Evolutionary conservation across 2,113 vertebrate genomes (phyloP), one percentile per base, ranked within the genome.

Genomic region (Sander vitreus): DNA sequence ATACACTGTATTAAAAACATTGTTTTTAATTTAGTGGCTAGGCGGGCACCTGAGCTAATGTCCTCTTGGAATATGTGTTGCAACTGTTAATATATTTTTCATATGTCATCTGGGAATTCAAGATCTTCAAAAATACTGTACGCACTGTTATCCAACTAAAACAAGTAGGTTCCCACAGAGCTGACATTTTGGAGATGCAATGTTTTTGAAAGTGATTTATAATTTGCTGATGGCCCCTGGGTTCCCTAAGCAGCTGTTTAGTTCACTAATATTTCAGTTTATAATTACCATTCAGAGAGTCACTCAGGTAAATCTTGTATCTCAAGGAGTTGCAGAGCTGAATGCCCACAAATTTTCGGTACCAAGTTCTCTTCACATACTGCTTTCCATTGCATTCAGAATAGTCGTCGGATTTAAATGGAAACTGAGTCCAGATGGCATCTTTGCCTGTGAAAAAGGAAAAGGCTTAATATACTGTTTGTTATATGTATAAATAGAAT

Each of bases 231-330:
- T 45, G 23, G 59, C 39, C 45, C 21, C 21, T 36, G 3, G 21
- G 39, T 16, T 13, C 23, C 43, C 33, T 43, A 48, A 55, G 19
- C 39, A 76, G 66, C 75, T 50, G 48, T 30, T 23, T 11, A 27
- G 25, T 66, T 48, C 33, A 4, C 45, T 15, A 2, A 66, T 33
- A 27, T 85, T n/a, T 53, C 15, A 53, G 39, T 0, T 18, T 67
- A 11, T 76, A 59, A 11, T 73, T 95, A 99, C 98, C 98, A 93
- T 93, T 96, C 66, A 99, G 98, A 6, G 97, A 96, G 88, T 99
- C 97, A 18, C 98, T 99, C 91, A 99, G 95, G 87, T 99, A 99
- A 95, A 99, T 99, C 93, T 99, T 98, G 90, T 99, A 99, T 96
- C 98, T 96, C 83, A 99, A 94, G 1, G 98, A 99, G 91, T 99